Evolutionary conservation across 2,888 invertebrate species (phyloP), one percentile per base, ranked within the genome.

Genomic region (Aphodius granarius): DNA sequence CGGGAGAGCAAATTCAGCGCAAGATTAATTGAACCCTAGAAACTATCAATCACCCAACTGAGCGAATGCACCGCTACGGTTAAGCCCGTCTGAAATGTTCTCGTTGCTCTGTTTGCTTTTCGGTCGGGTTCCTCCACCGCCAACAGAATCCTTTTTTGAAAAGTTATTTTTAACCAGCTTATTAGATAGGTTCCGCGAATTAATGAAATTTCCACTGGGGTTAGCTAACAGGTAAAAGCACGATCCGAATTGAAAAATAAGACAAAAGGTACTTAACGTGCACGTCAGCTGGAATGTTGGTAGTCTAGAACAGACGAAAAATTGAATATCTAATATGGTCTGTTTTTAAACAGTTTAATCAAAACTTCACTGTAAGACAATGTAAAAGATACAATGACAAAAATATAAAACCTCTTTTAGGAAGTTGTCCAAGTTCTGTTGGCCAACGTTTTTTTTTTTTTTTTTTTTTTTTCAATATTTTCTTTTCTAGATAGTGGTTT

Each of bases 11-110:
- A 68, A 68, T 68, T 68, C 68, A 20, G 68, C 20, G 68, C 68
- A 68, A 68, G 68, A 68, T 68, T 68, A 68, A 68, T 68, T 68
- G 68, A 22, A 21, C 21, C 68, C 68, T 20, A 68, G 68, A 68
- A 68, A 68, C 68, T 68, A 68, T 68, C 68, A 68, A 68, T 68
- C 68, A 68, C 68, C 68, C 22, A 68, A 68, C 68, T 20, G 68
- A 68, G 68, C 68, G 68, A 68, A 22, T 21, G 21, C 68, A 21
- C 20, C 68, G 68, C 20, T 20, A 19, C 22, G 68, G 21, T 21
- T 68, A 68, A 68, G 68, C 68, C 68, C 68, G 68, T 21, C 22
- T 22, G 43, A 43, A 43, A 21, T 68, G 68, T 19, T 68, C 68
- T 68, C 68, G 22, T 68, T 68, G 68, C 22, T 21, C 68, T 68